Evolutionary conservation across 2,113 vertebrate species (phyloP).

Genomic region (Neodontobutis hainanensis): DNA sequence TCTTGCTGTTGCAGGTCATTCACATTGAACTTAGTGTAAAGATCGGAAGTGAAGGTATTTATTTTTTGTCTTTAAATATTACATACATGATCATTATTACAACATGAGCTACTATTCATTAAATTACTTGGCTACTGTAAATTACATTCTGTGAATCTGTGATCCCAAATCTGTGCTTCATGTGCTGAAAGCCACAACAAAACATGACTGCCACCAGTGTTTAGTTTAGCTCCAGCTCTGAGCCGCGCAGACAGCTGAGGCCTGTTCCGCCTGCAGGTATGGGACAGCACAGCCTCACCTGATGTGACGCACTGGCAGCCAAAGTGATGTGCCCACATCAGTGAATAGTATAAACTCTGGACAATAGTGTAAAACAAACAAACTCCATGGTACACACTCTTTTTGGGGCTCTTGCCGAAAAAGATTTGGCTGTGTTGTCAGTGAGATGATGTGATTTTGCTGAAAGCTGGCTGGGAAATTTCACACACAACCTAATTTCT

Average conservation of each 20-base stretch:
- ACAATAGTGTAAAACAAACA: conserved; percentile 34
- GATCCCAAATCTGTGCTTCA: neutral
- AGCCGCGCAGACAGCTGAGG: conserved; percentile 54
- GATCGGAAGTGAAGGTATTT: too few relatives aligned
- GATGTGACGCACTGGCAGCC: conserved; percentile 59
- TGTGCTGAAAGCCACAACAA: conserved; percentile 21
- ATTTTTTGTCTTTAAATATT: too few relatives aligned
- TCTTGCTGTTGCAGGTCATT: too few relatives aligned
- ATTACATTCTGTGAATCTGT: too few relatives aligned
- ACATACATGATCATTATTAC: too few relatives aligned
- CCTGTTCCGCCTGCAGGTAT: conserved; percentile 52
- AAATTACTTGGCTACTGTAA: too few relatives aligned
- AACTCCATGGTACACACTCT: conserved; percentile 12
- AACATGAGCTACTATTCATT: too few relatives aligned
- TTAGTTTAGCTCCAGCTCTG: conserved; percentile 46
- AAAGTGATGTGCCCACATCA: conserved; percentile 21
- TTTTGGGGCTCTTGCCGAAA: conserved; percentile 2
- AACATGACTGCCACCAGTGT: conserved; percentile 32
- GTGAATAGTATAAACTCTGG: conserved; percentile 23
- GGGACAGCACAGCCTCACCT: conserved; percentile 47
- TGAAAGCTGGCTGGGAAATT: conserved; percentile 31
- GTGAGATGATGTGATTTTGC: conserved; percentile 34
- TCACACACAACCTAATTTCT: conserved; percentile 59
- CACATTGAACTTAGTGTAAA: too few relatives aligned
- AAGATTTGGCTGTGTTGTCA: conserved; percentile 46